Percentiles rank a stretch among this genome's conserved stretches.
Evolutionary conservation across 2,888 invertebrate species (phyloP).

Genomic region (Hyposoter dolosus): DNA sequence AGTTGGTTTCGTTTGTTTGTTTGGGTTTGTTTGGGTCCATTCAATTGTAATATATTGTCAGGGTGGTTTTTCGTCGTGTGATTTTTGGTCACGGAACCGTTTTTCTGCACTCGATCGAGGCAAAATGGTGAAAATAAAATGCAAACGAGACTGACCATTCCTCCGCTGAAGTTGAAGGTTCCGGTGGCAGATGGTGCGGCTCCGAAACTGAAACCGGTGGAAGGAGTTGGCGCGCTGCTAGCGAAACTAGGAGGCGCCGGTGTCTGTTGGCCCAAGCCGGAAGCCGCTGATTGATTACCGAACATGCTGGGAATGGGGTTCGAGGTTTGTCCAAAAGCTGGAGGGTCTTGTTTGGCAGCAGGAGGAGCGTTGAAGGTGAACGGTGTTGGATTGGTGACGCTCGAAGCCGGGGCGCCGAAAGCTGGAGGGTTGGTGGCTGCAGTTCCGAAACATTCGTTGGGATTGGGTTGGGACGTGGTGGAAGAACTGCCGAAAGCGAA

Average conservation of each 20-base stretch:
- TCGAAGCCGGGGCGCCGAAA: conserved; percentile 70
- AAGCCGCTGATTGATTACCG: conserved; percentile 71
- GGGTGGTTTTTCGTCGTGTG: too few relatives aligned
- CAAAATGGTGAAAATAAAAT: neutral
- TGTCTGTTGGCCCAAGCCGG: conserved; percentile 65
- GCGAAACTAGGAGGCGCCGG: conserved; percentile 59
- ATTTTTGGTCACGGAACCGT: too few relatives aligned
- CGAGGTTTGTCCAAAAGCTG: conserved; percentile 76
- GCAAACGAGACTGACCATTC: conserved; percentile 59
- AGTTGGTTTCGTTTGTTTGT: too few relatives aligned
- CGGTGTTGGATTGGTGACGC: conserved; percentile 64
- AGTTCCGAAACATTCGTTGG: conserved; percentile 73
- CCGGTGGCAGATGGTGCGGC: conserved; percentile 75
- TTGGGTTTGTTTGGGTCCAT: too few relatives aligned
- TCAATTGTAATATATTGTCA: too few relatives aligned
- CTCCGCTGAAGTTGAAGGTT: conserved; percentile 77
- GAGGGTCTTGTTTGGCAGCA: conserved; percentile 72
- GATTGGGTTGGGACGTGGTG: conserved; percentile 61
- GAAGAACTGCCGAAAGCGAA: conserved; percentile 76
- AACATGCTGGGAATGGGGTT: conserved; percentile 75
- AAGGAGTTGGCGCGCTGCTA: conserved; percentile 60
- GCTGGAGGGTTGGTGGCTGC: conserved; percentile 55
- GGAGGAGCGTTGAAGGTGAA: conserved; percentile 80
- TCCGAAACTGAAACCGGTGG: conserved; percentile 79
- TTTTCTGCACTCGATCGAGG: too few relatives aligned